Base-by-base conservation (phyloP, 2,888 invertebrate genomes). In the Chloroclysta siterata region DNA sequence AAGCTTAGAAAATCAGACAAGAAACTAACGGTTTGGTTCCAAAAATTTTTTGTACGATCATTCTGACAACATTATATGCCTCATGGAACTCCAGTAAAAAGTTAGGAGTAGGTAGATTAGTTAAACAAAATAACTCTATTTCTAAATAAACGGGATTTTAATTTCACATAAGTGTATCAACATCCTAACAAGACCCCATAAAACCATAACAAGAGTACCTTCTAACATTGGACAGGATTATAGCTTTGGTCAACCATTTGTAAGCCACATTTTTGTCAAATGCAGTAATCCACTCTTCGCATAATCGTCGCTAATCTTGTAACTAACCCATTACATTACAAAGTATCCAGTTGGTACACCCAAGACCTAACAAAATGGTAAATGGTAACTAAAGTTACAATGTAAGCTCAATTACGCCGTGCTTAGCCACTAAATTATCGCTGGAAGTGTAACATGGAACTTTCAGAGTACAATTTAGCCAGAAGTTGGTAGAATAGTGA, bases 311-410 rank as follows among this genome's bases (percentile, higher is more conserved):
- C 44, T 62, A 59, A 64, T 52, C 54, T 56, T 46, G 60, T 52
- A 53, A 62, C 64, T 60, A 60, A 63, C 59, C 52, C 56, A 62
- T 68, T 64, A 60, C 29, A 13, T 44, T 33, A 54, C 57, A 65
- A 61, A 46, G 57, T 57, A 44, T 47, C 15, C 10, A 39, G 36
- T 39, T 33, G 15, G 56, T 15, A 41, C 51, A 10, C 29, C 4
- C 22, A 5, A 17, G 46, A 52, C 15, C 36, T 15, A 53, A 42
- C 61, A 46, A 57, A 56, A 60, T 60, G 53, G 39, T 56, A 62
- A 47, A 53, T 17, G 22, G 44, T 42, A 46, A 15, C 11, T 39
- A 22, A 55, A 6, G 36, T 33, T 59, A 66, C 66, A 63, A 33
- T 61, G 64, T 64, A 58, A 52, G 17, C 13, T 33, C 42, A 55